These are phyloP conservation scores for Hippocampus mohnikei DNA, from an alignment of 2,113 vertebrate genomes.

Conservation along the genomic window DNA sequence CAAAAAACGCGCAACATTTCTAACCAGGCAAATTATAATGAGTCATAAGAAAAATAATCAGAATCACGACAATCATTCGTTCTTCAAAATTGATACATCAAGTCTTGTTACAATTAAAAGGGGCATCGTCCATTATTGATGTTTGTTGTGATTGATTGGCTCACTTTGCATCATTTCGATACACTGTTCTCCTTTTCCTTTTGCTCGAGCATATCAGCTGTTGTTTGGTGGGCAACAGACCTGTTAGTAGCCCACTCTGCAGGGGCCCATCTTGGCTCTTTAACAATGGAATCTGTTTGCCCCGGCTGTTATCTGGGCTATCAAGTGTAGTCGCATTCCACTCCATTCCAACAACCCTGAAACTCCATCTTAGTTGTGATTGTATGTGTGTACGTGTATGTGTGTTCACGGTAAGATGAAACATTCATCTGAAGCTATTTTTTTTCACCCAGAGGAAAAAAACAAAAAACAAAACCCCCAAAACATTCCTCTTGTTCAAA, in stretches of 20 bases:
- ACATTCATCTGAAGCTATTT: slow-evolving; percentile 12
- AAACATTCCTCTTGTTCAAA: not conserved
- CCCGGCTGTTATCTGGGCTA: slow-evolving; percentile 69
- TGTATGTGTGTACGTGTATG: slow-evolving; percentile 6
- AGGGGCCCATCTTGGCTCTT: slow-evolving; percentile 40
- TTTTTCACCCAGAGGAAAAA: slow-evolving; percentile 7
- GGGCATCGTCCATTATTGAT: not conserved
- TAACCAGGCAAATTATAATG: no score
- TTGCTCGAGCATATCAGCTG: slow-evolving; percentile 43
- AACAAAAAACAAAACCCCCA: no score
- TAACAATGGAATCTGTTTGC: slow-evolving; percentile 67
- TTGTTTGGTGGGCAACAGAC: slow-evolving; percentile 52
- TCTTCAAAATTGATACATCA: not conserved
- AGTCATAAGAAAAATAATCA: not conserved
- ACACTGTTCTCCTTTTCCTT: not conserved
- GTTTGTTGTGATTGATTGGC: not conserved
- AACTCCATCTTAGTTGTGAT: slow-evolving; percentile 46
- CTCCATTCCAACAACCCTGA: slow-evolving; percentile 59
- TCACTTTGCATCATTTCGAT: not conserved
- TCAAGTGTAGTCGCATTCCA: slow-evolving; percentile 75
- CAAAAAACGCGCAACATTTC: not conserved
- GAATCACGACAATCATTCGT: not conserved
- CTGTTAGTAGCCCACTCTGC: slow-evolving; percentile 28
- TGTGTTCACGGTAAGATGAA: slow-evolving; percentile 29
- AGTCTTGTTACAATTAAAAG: not conserved